These are phyloP conservation scores for Hypomecis punctinalis DNA, from an alignment of 2,888 invertebrate genomes.

Conservation along the genomic window DNA sequence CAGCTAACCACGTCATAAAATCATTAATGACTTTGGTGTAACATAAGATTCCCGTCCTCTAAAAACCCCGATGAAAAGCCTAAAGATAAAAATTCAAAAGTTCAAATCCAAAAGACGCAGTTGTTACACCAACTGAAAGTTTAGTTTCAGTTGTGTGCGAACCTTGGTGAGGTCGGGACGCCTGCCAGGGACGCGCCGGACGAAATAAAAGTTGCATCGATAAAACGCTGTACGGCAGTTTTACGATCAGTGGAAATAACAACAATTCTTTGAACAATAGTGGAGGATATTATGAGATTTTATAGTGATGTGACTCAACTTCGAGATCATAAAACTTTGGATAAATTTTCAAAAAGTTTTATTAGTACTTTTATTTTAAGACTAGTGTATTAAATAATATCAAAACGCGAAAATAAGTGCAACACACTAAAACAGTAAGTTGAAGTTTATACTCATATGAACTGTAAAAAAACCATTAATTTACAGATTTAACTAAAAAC, in stretches of 20 bases:
- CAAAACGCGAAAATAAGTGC: too few species aligned
- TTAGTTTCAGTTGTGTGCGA: slow-evolving; percentile 24
- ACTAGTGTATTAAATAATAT: too few species aligned
- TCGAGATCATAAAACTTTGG: background rate
- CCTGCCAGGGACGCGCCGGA: slow-evolving; percentile 11
- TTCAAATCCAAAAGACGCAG: background rate
- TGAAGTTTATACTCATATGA: too few species aligned
- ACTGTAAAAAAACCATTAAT: too few species aligned
- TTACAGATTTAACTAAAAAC: too few species aligned
- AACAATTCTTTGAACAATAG: slow-evolving; percentile 12
- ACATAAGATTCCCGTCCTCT: background rate
- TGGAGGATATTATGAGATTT: background rate
- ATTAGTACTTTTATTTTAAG: background rate
- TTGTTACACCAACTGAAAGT: slow-evolving; percentile 16
- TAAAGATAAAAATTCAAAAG: background rate
- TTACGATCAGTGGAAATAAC: slow-evolving; percentile 12
- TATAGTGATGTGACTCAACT: slow-evolving; percentile 8
- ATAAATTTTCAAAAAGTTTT: background rate
- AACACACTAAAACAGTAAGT: too few species aligned
- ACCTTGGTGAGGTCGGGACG: slow-evolving; percentile 20
- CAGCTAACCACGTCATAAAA: too few species aligned
- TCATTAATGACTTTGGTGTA: too few species aligned
- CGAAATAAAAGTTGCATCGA: slow-evolving; percentile 21
- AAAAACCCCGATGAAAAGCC: background rate
- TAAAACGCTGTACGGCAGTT: slow-evolving; percentile 6